These are phyloP conservation scores for Tragelaphus scriptus DNA, from an alignment of 2,113 vertebrate species.

Conservation along the genomic window DNA sequence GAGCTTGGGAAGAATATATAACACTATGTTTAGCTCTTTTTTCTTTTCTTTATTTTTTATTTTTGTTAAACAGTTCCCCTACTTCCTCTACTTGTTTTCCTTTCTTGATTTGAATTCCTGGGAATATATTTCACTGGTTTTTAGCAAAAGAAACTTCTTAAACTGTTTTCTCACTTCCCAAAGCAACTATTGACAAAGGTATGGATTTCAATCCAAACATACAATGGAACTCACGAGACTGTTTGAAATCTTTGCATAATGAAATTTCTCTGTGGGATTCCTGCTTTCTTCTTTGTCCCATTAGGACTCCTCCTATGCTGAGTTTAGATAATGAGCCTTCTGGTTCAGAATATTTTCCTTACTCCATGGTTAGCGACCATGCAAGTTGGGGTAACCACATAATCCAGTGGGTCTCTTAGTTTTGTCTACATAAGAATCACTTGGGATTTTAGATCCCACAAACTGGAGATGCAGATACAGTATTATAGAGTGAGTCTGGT, in stretches of 20 bases:
- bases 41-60: background rate
- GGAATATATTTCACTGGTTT: background rate
- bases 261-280: background rate
- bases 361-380: background rate
- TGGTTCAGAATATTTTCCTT: background rate
- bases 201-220: conserved; percentile 24
- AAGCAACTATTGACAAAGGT: conserved; percentile 16
- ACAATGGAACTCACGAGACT: background rate
- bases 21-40: background rate
- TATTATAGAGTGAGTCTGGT: background rate
- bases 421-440: background rate
- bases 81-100: conserved; percentile 15
- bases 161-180: background rate
- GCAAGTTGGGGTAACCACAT: background rate
- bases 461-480: background rate
- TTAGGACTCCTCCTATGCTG: background rate
- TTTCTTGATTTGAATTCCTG: conserved; percentile 28
- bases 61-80: background rate
- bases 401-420: background rate
- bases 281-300: background rate
- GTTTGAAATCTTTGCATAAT: conserved; percentile 29
- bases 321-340: background rate
- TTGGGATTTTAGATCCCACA: background rate
- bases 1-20: background rate
- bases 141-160: conserved; percentile 24